Base-by-base conservation (phyloP, 2,797 vertebrate genomes). In the Pteropus rufus region DNA sequence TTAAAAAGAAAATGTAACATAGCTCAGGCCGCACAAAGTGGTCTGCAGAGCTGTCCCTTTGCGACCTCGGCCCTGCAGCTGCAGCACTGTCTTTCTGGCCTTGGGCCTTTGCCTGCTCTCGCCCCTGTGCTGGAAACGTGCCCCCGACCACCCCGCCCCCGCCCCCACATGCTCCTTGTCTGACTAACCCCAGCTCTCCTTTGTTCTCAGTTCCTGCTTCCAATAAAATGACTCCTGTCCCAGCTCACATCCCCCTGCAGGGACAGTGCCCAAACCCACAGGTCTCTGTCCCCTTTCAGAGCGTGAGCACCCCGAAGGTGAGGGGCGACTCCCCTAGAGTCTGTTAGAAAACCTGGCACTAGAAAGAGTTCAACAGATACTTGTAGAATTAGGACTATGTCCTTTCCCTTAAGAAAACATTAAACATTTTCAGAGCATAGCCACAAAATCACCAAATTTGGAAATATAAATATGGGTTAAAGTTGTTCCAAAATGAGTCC, bases 401-500 rank as follows among this genome's bases (percentile, higher is more conserved):
- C 44, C 49, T 89, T 5, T 12, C 26, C 29, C 54, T 86, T 80
- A 75, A 58, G 80, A 93, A 93, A 94, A 58, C 52, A 46, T 36
- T 11, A 39, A 70, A 70, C 23, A 56, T 80, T 81, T 85, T 90
- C 67, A 94, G 84, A 77, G 58, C 41, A 26, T 5, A 81, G 34
- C 54, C 77, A 84, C 34, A 26, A 58, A 80, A 52, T 64, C 54
- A 60, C 46, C 52, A 84, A 80, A 75, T 46, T 34, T 62, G 64
- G 18, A 83, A 94, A 29, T 52, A 90, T 10, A 86, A 86, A 73
- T 62, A 49, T 62, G 80, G 56, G 36, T 88, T 86, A 39, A 60
- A 39, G 18, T 65, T 39, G 6, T 89, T 60, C 34, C 52, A 49
- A 69, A 84, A 70, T 24, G 89, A 92, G 31, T 34, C 80, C 31